These are phyloP conservation scores for Osmoderma eremita DNA, from an alignment of 2,888 invertebrate species.

Conservation along the genomic window DNA sequence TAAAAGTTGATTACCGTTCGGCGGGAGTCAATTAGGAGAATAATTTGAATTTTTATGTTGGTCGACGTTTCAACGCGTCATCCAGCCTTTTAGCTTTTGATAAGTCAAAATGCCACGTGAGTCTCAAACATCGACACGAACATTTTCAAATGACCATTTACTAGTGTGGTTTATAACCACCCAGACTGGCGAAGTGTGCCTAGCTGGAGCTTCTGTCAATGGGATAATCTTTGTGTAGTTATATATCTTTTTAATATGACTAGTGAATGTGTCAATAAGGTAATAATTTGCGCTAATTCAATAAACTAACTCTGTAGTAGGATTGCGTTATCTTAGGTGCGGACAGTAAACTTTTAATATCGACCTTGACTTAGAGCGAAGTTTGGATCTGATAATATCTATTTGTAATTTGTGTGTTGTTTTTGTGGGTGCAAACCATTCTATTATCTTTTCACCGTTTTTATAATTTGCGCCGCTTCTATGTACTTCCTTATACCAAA, in stretches of 20 bases:
- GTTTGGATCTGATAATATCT: no score
- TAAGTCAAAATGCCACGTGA: constrained; percentile 29
- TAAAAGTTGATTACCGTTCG: no score
- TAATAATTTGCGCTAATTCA: constrained; percentile 6
- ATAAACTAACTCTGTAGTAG: background rate
- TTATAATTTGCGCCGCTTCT: no score
- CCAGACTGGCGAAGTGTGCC: background rate
- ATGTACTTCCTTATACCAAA: no score
- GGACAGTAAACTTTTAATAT: background rate
- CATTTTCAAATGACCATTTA: constrained; percentile 15
- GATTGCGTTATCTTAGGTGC: background rate
- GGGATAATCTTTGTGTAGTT: background rate
- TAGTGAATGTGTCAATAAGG: constrained; percentile 28
- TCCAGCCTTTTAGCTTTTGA: background rate
- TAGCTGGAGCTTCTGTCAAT: constrained; percentile 9
- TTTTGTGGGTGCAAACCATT: no score
- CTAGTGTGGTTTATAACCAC: constrained; percentile 14
- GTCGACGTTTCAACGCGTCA: no score
- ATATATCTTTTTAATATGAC: constrained; percentile 16
- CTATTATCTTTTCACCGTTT: no score
- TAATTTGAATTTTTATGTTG: no score
- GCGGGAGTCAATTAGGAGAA: no score
- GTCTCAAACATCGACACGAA: background rate
- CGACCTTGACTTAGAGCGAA: constrained; percentile 14
- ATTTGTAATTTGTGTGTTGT: no score